phyloP scores from a whole-genome alignment of 2,888 invertebrate species.

The Drosophila longiperda region DNA sequence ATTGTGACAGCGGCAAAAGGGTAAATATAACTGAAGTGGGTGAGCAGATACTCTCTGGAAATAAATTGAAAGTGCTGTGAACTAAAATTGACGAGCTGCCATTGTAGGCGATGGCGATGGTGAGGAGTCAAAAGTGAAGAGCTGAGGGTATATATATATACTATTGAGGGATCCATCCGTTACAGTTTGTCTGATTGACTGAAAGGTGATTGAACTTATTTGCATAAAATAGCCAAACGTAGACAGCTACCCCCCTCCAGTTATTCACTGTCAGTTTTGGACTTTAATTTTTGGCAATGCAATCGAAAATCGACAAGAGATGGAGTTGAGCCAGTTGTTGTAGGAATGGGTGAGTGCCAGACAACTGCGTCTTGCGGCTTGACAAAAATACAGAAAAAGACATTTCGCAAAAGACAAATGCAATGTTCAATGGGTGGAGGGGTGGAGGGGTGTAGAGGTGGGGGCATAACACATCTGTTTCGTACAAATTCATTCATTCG shows the following conservation, averaged over 20 bases:
- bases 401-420: conserved; percentile 63
- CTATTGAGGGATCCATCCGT: conserved; percentile 42
- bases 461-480: conserved; percentile 73
- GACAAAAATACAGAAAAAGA: conserved; percentile 59
- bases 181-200: conserved; percentile 66
- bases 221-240: conserved; percentile 70
- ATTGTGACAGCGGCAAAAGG: conserved; percentile 77
- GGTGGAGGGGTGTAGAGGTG: conserved; percentile 2
- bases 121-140: background rate
- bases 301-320: background rate
- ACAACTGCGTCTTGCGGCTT: conserved; percentile 66
- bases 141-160: background rate
- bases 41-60: conserved; percentile 42
- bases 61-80: conserved; percentile 77
- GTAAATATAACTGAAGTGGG: conserved; percentile 67
- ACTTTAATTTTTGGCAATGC: conserved; percentile 64
- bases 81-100: conserved; percentile 74
- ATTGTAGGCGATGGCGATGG: conserved; percentile 9
- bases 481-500: conserved; percentile 71
- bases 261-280: conserved; percentile 23
- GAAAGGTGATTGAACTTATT: conserved; percentile 78
- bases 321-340: background rate
- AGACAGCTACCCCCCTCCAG: conserved; percentile 24
- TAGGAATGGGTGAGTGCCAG: conserved; percentile 35
- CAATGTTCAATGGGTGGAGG: conserved; percentile 12